Base-by-base conservation (phyloP, 2,888 invertebrate genomes). In the Ischnus inquisitorius region DNA sequence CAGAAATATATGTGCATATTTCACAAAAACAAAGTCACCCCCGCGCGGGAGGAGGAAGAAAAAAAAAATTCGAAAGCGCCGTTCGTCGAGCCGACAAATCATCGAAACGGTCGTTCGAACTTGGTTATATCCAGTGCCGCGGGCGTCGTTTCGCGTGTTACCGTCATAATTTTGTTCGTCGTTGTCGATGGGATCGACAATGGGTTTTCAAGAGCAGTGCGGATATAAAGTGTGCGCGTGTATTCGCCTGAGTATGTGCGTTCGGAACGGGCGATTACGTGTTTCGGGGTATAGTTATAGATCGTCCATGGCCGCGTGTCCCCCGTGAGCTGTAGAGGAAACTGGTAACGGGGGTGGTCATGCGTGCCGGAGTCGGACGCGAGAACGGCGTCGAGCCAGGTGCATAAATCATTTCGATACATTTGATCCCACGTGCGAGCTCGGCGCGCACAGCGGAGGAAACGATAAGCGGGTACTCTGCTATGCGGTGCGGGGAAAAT, bases 331-430 rank as follows among this genome's bases (percentile, higher is more conserved):
- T 48, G 68, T 54, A 68, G 77, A 81, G 80, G 78, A 74, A 75
- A 84, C 78, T 54, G 74, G 74, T 69, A 81, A 84, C 81, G 69
- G 69, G 78, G 68, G 84, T 84, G 81, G 78, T 75, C 81, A 81
- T 84, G 84, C 78, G 78, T 84, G 81, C 69, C 54, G 67, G 74
- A 68, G 68, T 69, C 74, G 76, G 64, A 71, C 71, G 76, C 39
- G 72, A 69, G 80, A 78, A 81, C 84, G 79, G 64, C 78, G 76
- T 85, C 84, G 81, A 85, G 83, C 78, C 85, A 86, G 86, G 87
- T 87, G 88, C 85, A 87, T 88, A 87, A 88, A 87, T 87, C 87
- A 85, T 88, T 88, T 87, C 85, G 84, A 87, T 86, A 86, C 88
- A 86, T 88, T 88, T 87, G 84, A 88, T 87, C 79, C 79, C 67